Conservation (phyloP, 2,113 vertebrate genomes). For the Mormyrus lacerda region DNA sequence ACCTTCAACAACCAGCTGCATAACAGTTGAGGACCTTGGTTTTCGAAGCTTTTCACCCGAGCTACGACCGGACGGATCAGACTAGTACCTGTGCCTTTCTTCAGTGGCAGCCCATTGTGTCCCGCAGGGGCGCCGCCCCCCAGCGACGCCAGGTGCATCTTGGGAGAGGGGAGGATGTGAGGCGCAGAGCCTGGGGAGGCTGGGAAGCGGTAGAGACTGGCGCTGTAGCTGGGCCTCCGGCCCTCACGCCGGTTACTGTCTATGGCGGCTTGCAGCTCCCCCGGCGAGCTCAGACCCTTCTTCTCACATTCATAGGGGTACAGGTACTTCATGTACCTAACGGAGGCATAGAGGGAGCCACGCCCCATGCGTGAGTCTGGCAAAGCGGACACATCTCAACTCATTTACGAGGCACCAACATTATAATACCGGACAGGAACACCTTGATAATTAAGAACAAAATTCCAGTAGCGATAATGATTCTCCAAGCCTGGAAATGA, state of each 20-base stretch:
- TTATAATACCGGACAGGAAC: background rate
- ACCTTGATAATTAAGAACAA: background rate
- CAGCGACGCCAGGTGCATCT: conserved; percentile 80
- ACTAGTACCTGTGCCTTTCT: conserved; percentile 69
- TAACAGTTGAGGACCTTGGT: background rate
- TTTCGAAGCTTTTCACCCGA: background rate
- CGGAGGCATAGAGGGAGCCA: background rate
- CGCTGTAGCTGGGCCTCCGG: conserved; percentile 88
- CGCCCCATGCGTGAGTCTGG: background rate
- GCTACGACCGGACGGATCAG: background rate
- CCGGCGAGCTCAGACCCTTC: conserved; percentile 88
- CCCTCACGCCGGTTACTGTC: conserved; percentile 93
- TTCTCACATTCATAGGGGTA: conserved; percentile 95
- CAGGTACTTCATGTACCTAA: conserved; percentile 88
- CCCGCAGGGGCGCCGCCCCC: conserved; percentile 56
- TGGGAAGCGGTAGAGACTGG: conserved; percentile 82
- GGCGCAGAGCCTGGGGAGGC: conserved; percentile 61
- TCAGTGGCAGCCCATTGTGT: conserved; percentile 68
- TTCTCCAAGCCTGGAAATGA: background rate
- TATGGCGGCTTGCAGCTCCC: conserved; percentile 90
- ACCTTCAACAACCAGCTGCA: background rate
- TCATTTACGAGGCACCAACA: background rate
- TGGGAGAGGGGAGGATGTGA: conserved; percentile 68
- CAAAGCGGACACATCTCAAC: background rate
- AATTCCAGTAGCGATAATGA: background rate